Percentiles rank a stretch among this genome's conserved stretches.
Conservation (phyloP, 2,888 invertebrate species). For the Leptogaster cylindrica region DNA sequence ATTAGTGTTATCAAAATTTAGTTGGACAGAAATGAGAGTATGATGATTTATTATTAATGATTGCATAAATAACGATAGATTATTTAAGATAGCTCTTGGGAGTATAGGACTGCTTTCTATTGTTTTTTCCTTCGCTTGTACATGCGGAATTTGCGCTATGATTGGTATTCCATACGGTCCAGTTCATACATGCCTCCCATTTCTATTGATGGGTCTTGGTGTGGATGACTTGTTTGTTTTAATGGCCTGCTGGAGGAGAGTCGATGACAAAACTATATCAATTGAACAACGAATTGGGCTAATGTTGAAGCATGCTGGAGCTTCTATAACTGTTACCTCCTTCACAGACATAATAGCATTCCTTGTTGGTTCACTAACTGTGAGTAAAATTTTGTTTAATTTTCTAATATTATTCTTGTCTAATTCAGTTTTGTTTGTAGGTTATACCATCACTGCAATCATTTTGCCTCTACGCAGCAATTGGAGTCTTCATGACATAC, state of each 20-base stretch:
- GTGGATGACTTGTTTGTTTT: constrained; percentile 89
- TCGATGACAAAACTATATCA: constrained; percentile 65
- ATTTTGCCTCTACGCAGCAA: constrained; percentile 81
- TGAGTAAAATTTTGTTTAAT: constrained; percentile 55
- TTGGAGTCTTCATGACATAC: constrained; percentile 78
- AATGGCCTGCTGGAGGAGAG: constrained; percentile 77
- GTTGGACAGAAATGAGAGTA: constrained; percentile 76
- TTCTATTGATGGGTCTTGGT: constrained; percentile 79
- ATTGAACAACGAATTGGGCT: constrained; percentile 71
- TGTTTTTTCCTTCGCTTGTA: constrained; percentile 74
- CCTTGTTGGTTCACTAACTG: constrained; percentile 78
- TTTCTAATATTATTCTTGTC: not conserved
- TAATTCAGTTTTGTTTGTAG: constrained; percentile 34
- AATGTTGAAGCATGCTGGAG: constrained; percentile 80
- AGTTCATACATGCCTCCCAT: constrained; percentile 81
- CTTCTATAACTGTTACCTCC: constrained; percentile 83
- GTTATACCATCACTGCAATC: constrained; percentile 81
- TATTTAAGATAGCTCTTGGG: constrained; percentile 68
- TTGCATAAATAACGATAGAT: not conserved
- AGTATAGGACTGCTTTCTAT: constrained; percentile 74
- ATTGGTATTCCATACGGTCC: constrained; percentile 79
- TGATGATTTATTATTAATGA: constrained; percentile 50
- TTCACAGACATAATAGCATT: constrained; percentile 83
- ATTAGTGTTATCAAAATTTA: constrained; percentile 74
- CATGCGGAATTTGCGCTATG: constrained; percentile 75